Base-by-base conservation (phyloP, 1,140 invertebrate genomes). In the Penaeus indicus region DNA sequence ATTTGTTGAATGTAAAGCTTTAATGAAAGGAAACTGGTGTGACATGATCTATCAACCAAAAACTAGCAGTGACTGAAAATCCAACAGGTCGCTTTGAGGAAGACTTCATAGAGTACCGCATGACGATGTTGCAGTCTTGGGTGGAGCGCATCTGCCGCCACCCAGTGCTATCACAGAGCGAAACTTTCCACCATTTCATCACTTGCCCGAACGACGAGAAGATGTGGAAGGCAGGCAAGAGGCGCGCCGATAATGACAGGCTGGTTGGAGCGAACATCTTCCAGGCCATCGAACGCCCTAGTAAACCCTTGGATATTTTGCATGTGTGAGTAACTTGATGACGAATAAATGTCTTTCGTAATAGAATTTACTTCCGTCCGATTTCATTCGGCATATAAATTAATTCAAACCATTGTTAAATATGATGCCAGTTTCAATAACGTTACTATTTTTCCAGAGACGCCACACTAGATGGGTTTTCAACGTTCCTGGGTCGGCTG, bases 101-200 rank as follows among this genome's bases (percentile, higher is more conserved):
- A 91, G 97, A 98, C 91, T 97, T 99, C 92, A 98, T 99, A 90
- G 97, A 98, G 92, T 97, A 98, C 91, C 95, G 98, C 78, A 95
- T 97, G 92, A 95, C 96, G 80, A 97, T 98, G 92, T 93, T 99
- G 21, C 98, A 99, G 93, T 96, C 97, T 90, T 99, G 99, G 94
- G 96, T 99, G 0, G 96, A 99, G 93, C 97, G 97, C 93, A 97
- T 99, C 91, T 98, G 97, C 92, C 94, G 96, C 69, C 98, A 99
- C 94, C 98, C 98, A 7, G 97, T 99, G 2, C 93, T 99, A 13
- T 97, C 97, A 3, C 95, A 96, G 90, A 96, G 96, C 92, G 96
- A 97, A 62, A 91, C 99, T 0, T 99, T 98, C 96, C 95, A 96
- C 90, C 98, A 99, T 93, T 99, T 99, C 93, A 95, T 99, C 13